Percentiles rank a stretch among this genome's conserved stretches.
These are phyloP conservation scores for Mesaphorura yosii DNA, from an alignment of 1,140 invertebrate species.

Conservation along the genomic window DNA sequence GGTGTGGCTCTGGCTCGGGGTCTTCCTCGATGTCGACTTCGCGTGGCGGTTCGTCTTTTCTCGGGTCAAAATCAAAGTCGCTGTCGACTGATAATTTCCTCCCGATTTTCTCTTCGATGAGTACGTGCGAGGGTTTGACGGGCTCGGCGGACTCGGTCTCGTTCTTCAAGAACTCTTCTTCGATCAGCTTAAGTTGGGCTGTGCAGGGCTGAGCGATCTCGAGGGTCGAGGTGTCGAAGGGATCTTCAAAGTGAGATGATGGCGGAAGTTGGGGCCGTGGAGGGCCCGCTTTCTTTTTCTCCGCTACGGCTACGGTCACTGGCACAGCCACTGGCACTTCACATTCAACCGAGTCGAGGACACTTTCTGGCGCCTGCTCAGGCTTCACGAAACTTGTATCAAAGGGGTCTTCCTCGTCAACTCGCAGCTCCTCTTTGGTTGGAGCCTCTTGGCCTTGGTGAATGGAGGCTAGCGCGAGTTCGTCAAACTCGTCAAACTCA, in stretches of 20 bases:
- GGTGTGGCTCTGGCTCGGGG: conserved; percentile 21
- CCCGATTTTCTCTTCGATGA: conserved; percentile 10
- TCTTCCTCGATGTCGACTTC: too few relatives aligned
- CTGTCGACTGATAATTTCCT: conserved; percentile 33
- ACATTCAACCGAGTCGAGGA: too few relatives aligned
- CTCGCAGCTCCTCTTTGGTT: background rate
- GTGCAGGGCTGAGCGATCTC: conserved; percentile 57
- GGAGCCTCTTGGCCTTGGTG: conserved; percentile 34
- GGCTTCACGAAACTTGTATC: conserved; percentile 72
- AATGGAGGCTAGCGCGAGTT: conserved; percentile 58
- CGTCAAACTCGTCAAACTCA: conserved; percentile 58
- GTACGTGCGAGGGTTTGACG: conserved; percentile 32
- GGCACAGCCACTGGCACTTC: background rate
- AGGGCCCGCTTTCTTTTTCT: background rate
- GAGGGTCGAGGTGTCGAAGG: conserved; percentile 69
- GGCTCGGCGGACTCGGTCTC: conserved; percentile 32
- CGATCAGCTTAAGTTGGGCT: conserved; percentile 62
- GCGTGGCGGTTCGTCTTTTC: conserved; percentile 35
- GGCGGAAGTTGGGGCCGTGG: conserved; percentile 38
- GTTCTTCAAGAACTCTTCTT: conserved; percentile 57
- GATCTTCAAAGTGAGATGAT: conserved; percentile 54
- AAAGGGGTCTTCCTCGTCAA: conserved; percentile 55
- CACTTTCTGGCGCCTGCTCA: conserved; percentile 44
- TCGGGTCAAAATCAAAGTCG: conserved; percentile 58
- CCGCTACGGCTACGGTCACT: background rate